These are phyloP conservation scores for Myiozetetes cayanensis DNA, from an alignment of 2,113 vertebrate genomes.

Conservation along the genomic window DNA sequence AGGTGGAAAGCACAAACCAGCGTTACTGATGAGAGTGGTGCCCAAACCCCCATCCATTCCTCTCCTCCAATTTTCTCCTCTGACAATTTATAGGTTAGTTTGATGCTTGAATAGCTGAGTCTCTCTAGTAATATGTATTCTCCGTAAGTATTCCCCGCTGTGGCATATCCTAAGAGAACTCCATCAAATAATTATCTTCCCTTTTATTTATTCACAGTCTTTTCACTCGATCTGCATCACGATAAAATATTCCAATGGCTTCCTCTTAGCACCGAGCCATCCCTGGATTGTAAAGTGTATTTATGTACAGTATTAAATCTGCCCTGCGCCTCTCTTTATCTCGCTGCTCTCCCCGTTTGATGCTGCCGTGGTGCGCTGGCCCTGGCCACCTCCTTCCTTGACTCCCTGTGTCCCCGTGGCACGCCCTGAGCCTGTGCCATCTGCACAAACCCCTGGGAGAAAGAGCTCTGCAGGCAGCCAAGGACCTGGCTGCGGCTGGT, in stretches of 20 bases:
- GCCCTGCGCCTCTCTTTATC: conserved; percentile 1
- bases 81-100: conserved; percentile 75
- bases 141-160: conserved; percentile 77
- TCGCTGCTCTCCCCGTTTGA: neutral
- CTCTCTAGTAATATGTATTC: conserved; percentile 74
- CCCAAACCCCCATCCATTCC: conserved; percentile 59
- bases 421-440: fast-evolving
- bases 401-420: neutral
- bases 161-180: conserved; percentile 77
- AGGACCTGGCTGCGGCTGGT: neutral
- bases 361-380: neutral
- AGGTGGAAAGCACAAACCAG: conserved; percentile 41
- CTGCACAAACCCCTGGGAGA: fast-evolving
- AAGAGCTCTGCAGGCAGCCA: neutral
- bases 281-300: conserved; percentile 72
- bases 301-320: conserved; percentile 74
- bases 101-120: conserved; percentile 71
- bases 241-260: conserved; percentile 76
- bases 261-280: conserved; percentile 67
- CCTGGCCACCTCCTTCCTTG: neutral
- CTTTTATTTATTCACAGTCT: conserved; percentile 79
- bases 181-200: conserved; percentile 82
- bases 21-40: conserved; percentile 46
- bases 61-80: conserved; percentile 67
- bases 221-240: conserved; percentile 80